phyloP scores from a whole-genome alignment of 2,888 invertebrate species.

The Drosophila mayaguana region DNA sequence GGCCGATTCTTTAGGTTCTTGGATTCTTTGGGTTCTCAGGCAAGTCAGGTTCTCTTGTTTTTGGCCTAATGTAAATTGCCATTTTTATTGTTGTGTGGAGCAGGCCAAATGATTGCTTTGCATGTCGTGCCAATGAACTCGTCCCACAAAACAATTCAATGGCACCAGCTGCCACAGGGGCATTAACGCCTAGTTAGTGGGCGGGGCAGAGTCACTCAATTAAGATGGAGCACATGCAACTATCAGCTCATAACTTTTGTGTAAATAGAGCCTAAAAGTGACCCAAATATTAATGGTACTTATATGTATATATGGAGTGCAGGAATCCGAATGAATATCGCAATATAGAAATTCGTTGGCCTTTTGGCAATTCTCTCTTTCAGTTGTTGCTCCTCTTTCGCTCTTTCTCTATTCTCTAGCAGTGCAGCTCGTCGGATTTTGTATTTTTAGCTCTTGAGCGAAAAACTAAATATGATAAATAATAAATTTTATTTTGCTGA shows the following conservation, averaged over 20 bases:
- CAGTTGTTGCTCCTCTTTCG: not conserved
- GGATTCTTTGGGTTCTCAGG: constrained; percentile 20
- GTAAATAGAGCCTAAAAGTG: constrained; percentile 26
- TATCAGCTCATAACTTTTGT: constrained; percentile 7
- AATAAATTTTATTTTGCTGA: constrained; percentile 62
- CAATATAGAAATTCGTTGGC: constrained; percentile 27
- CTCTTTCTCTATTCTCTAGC: not conserved
- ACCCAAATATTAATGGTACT: constrained; percentile 31
- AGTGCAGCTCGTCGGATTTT: constrained; percentile 43
- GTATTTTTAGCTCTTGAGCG: constrained; percentile 61
- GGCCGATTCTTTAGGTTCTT: constrained; percentile 23
- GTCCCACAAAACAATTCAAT: constrained; percentile 46
- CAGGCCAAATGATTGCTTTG: constrained; percentile 69
- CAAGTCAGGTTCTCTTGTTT: constrained; percentile 16
- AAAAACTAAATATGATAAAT: constrained; percentile 62
- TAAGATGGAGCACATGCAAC: constrained; percentile 55
- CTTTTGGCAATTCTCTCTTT: constrained; percentile 15
- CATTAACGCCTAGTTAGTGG: constrained; percentile 40
- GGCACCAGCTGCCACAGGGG: constrained; percentile 26
- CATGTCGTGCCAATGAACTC: constrained; percentile 75
- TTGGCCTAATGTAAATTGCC: constrained; percentile 66
- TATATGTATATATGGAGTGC: constrained; percentile 1
- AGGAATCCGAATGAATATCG: constrained; percentile 38
- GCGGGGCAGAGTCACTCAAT: constrained; percentile 39
- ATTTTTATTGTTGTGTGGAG: constrained; percentile 44